Base-by-base conservation (phyloP, 2,888 invertebrate genomes). In the Orthosia gracilis region DNA sequence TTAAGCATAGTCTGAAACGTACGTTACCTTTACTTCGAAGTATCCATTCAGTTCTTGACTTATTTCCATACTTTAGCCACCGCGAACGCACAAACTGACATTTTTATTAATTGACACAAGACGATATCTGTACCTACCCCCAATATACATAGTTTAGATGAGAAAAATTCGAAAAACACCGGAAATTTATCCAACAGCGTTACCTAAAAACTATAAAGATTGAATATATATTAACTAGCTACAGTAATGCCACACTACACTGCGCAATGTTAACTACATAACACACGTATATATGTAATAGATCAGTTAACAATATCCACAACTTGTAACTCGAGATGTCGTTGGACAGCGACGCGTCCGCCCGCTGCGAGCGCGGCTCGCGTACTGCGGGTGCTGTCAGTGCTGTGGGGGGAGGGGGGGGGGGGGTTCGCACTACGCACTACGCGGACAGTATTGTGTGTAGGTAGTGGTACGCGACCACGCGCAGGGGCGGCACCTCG, bases 191-290 rank as follows among this genome's bases (percentile, higher is more conserved):
- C 77, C 82, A 87, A 94, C 93, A 94, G 94, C 92, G 91, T 92
- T 92, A 93, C 91, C 92, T 94, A 94, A 89, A 91, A 88, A 91
- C 89, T 90, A 92, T 92, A 93, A 94, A 95, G 94, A 95, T 95
- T 94, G 95, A 95, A 95, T 95, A 94, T 90, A 93, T 91, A 93
- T 90, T 89, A 92, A 92, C 94, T 95, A 95, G 86, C 94, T 95
- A 95, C 92, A 88, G 88, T 89, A 93, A 94, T 93, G 93, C 82
- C 80, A 82, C 92, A 90, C 94, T 94, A 94, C 86, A 83, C 85
- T 88, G 94, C 92, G 89, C 85, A 91, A 92, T 91, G 93, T 92
- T 92, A 94, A 93, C 95, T 95, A 95, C 94, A 94, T 94, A 94
- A 94, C 94, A 93, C 94, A 91, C 94, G 93, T 92, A 91, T 89